These are phyloP conservation scores for Hemiscyllium ocellatum DNA, from an alignment of 2,113 vertebrate species.

Conservation along the genomic window DNA sequence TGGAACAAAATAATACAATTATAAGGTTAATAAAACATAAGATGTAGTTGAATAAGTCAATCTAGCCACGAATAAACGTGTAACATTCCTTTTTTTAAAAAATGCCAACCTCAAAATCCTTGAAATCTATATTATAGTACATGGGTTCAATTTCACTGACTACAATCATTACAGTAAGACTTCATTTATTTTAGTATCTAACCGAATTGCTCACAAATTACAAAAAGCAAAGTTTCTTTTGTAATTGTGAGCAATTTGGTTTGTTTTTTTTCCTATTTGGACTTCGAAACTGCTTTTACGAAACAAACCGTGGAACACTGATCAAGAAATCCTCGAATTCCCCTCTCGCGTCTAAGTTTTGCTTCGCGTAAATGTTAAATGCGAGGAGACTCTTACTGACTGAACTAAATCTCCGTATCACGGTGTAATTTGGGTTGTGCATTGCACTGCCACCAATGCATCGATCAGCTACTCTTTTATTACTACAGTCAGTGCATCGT, in stretches of 20 bases:
- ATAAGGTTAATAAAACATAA: neutral
- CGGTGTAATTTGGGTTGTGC: neutral
- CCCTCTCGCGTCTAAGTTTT: neutral
- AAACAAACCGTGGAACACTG: neutral
- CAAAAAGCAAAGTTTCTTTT: neutral
- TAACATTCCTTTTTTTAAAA: neutral
- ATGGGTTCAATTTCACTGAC: neutral
- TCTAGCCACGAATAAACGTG: neutral
- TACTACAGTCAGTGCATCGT: neutral
- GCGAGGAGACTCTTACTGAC: neutral
- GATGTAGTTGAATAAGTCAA: neutral
- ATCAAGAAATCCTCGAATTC: neutral
- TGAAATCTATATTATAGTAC: neutral
- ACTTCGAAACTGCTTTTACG: neutral
- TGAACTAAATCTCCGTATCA: neutral
- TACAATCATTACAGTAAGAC: neutral
- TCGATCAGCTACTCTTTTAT: neutral
- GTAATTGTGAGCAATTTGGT: neutral
- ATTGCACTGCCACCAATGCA: neutral
- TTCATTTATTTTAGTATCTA: neutral
- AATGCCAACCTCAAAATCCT: neutral
- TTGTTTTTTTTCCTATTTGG: neutral
- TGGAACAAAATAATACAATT: neutral
- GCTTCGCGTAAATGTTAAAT: neutral
- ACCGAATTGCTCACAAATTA: too few relatives aligned